Percentiles rank a stretch among this genome's conserved stretches.
Conservation (phyloP, 2,888 invertebrate genomes). For the Syritta pipiens region DNA sequence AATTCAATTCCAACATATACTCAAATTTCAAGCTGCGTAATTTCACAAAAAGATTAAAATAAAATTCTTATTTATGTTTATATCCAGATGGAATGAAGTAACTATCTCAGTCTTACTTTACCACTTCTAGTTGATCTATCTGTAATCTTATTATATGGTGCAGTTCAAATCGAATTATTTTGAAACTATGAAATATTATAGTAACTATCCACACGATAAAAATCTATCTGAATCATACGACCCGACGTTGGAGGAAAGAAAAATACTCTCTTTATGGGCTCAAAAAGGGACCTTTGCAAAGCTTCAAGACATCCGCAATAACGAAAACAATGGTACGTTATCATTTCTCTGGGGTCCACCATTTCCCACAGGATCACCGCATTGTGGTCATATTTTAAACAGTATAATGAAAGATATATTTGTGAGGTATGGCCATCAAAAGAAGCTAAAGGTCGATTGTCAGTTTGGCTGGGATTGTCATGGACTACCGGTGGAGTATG, state of each 20-base stretch:
- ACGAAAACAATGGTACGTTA: constrained; percentile 82
- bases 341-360: constrained; percentile 98
- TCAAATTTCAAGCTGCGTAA: too few species aligned
- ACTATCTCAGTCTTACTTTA: too few species aligned
- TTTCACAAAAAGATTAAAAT: too few species aligned
- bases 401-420: constrained; percentile 98
- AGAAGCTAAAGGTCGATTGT: constrained; percentile 90
- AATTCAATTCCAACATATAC: too few species aligned
- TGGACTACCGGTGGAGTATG: constrained; percentile 95
- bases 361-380: constrained; percentile 97
- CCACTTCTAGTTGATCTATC: too few species aligned
- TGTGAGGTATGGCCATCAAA: constrained; percentile 94
- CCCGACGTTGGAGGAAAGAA: constrained; percentile 85
- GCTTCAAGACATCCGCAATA: constrained; percentile 83
- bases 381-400: constrained; percentile 97
- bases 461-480: constrained; percentile 99
- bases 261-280: constrained; percentile 89
- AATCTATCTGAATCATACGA: constrained; percentile 7
- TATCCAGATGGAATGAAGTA: too few species aligned
- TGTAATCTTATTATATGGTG: too few species aligned
- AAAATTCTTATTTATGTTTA: too few species aligned
- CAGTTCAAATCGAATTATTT: too few species aligned
- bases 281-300: constrained; percentile 91
- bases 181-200: neutral
- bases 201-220: neutral